Conservation (phyloP, 1,140 invertebrate genomes). For the Drosophila mayri region DNA sequence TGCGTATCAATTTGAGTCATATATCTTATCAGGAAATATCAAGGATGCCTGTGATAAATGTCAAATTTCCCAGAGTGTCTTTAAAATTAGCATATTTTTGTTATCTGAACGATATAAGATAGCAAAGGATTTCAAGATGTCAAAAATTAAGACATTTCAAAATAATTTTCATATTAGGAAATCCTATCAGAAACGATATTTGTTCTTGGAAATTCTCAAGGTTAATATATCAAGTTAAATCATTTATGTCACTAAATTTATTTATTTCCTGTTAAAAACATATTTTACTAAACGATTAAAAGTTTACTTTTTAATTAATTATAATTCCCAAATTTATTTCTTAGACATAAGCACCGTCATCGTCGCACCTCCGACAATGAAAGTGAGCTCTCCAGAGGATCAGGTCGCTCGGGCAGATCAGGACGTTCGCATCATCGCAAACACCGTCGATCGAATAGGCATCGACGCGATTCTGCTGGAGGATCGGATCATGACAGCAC, state of each 20-base stretch:
- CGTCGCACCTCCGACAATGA: slow-evolving; percentile 94
- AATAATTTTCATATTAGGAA: background rate
- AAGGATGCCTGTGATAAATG: background rate
- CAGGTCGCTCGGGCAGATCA: slow-evolving; percentile 91
- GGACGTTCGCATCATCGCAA: slow-evolving; percentile 87
- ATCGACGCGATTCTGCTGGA: slow-evolving; percentile 86
- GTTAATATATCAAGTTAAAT: background rate
- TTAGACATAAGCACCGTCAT: slow-evolving; percentile 91
- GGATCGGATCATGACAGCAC: slow-evolving; percentile 87
- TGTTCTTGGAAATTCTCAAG: background rate
- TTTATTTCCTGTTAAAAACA: background rate
- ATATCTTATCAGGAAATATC: slow-evolving; percentile 13
- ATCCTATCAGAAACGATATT: background rate
- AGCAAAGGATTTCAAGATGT: background rate
- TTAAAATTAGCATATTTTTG: slow-evolving; percentile 10
- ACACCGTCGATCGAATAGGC: slow-evolving; percentile 88
- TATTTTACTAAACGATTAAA: background rate
- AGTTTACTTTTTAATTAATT: too few relatives aligned
- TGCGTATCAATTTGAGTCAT: slow-evolving; percentile 18
- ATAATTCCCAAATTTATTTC: background rate
- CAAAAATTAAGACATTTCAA: background rate
- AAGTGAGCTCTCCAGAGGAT: slow-evolving; percentile 93
- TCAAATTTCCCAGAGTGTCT: background rate
- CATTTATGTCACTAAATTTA: background rate
- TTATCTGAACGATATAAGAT: slow-evolving; percentile 9